These are phyloP conservation scores for Mesopsocus fuscifrons DNA, from an alignment of 2,888 invertebrate genomes.

Conservation along the genomic window DNA sequence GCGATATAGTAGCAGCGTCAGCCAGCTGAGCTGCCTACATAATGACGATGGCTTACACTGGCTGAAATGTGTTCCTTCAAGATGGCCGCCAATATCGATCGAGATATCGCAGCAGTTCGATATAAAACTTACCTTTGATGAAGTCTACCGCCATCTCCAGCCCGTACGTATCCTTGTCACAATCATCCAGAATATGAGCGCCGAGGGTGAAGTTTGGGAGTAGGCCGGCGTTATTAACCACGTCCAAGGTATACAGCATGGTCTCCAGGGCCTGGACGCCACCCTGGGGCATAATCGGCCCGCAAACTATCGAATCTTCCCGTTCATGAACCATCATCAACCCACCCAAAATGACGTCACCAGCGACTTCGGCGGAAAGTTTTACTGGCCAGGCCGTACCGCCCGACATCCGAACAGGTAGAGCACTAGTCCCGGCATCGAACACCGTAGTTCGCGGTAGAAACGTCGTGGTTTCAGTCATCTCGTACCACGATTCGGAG, in stretches of 20 bases:
- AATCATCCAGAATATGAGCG: constrained; percentile 11
- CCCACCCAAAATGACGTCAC: constrained; percentile 73
- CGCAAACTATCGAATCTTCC: constrained; percentile 70
- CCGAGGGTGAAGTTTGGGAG: constrained; percentile 26
- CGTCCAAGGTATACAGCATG: constrained; percentile 76
- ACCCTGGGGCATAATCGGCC: constrained; percentile 87
- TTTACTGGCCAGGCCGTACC: constrained; percentile 51
- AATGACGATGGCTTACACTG: no score
- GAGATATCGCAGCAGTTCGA: no score
- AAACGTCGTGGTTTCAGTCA: no score
- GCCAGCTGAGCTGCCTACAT: no score
- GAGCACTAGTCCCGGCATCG: no score
- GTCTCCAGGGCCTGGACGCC: constrained; percentile 73
- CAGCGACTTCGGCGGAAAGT: constrained; percentile 67
- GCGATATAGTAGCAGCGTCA: no score
- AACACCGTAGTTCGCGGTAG: no score
- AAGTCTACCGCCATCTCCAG: constrained; percentile 11
- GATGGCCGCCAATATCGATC: no score
- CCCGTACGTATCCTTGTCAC: constrained; percentile 11
- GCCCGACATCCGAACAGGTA: no score
- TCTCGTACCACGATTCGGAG: no score
- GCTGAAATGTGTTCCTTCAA: no score
- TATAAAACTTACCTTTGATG: constrained; percentile 11
- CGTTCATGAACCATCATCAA: constrained; percentile 90
- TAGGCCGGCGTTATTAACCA: constrained; percentile 41